Evolutionary conservation across 1,140 invertebrate genomes (phyloP).

Genomic region (Brevipalpus yothersi): DNA sequence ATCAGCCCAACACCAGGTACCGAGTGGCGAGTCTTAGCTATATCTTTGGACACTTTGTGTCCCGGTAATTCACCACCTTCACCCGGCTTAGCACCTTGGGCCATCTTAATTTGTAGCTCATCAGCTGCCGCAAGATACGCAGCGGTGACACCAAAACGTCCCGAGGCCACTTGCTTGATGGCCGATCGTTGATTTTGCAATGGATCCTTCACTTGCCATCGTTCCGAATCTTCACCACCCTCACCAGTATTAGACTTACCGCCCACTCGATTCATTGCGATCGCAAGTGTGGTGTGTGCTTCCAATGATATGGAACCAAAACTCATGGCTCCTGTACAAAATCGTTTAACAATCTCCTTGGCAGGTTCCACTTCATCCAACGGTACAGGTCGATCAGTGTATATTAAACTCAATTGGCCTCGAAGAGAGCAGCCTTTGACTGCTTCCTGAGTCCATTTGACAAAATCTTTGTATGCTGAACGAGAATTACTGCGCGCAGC

Average conservation of each 20-base stretch:
- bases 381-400: slow-evolving; percentile 39
- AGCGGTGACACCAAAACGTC: slow-evolving; percentile 90
- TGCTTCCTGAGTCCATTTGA: slow-evolving; percentile 62
- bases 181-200: slow-evolving; percentile 35
- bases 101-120: slow-evolving; percentile 93
- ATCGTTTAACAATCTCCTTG: slow-evolving; percentile 82
- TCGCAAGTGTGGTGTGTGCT: slow-evolving; percentile 74
- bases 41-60: slow-evolving; percentile 71
- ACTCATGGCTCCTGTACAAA: slow-evolving; percentile 56
- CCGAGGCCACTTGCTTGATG: slow-evolving; percentile 67
- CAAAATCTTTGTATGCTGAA: slow-evolving; percentile 62
- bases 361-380: slow-evolving; percentile 71
- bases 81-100: slow-evolving; percentile 89
- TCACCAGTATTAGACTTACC: slow-evolving; percentile 94
- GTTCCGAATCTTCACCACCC: slow-evolving; percentile 56
- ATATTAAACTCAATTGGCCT: slow-evolving; percentile 66
- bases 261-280: slow-evolving; percentile 88
- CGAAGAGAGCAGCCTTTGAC: slow-evolving; percentile 63
- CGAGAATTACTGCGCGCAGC: slow-evolving; percentile 55
- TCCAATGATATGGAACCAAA: slow-evolving; percentile 81
- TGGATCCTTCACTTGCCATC: slow-evolving; percentile 54
- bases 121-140: slow-evolving; percentile 88
- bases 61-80: slow-evolving; percentile 83
- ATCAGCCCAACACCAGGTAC: slow-evolving; percentile 93
- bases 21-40: slow-evolving; percentile 79